These are phyloP conservation scores for Bombus waltoni DNA, from an alignment of 1,140 invertebrate species.

Conservation along the genomic window DNA sequence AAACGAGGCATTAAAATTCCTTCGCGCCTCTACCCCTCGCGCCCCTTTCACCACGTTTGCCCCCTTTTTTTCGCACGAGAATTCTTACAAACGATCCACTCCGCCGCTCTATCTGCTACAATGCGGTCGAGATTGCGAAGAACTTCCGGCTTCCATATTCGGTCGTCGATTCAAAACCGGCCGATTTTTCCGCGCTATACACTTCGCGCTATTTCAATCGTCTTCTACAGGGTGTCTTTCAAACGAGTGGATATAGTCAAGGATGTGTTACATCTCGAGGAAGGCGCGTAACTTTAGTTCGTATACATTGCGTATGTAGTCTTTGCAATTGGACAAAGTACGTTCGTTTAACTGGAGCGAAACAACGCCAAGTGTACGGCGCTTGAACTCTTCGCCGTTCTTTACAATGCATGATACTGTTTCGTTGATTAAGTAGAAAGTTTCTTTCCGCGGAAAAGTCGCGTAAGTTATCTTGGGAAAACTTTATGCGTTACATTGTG, in stretches of 20 bases:
- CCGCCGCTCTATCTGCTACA: slow-evolving; percentile 45
- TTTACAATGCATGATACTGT: not conserved
- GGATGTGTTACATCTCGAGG: not conserved
- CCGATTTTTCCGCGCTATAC: slow-evolving; percentile 19
- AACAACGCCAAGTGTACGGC: not conserved
- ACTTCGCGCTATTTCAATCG: not conserved
- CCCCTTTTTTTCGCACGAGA: slow-evolving; percentile 10
- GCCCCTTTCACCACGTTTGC: not conserved
- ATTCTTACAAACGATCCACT: slow-evolving; percentile 56
- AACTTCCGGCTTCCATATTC: slow-evolving; percentile 58
- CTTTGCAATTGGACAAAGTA: not conserved
- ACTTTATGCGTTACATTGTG: not conserved
- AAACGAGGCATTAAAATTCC: slow-evolving; percentile 59
- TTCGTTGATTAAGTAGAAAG: not conserved
- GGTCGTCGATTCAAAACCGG: slow-evolving; percentile 47
- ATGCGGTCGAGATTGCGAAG: slow-evolving; percentile 58
- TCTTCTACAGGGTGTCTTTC: not conserved
- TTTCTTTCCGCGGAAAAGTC: not conserved
- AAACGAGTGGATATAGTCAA: not conserved
- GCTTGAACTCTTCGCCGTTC: not conserved
- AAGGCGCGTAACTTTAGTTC: not conserved
- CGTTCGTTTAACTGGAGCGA: not conserved
- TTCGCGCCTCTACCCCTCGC: slow-evolving; percentile 32
- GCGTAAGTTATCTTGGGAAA: not conserved
- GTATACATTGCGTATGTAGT: not conserved